These are phyloP conservation scores for Anarrhichthys ocellatus DNA, from an alignment of 2,113 vertebrate species.

Conservation along the genomic window DNA sequence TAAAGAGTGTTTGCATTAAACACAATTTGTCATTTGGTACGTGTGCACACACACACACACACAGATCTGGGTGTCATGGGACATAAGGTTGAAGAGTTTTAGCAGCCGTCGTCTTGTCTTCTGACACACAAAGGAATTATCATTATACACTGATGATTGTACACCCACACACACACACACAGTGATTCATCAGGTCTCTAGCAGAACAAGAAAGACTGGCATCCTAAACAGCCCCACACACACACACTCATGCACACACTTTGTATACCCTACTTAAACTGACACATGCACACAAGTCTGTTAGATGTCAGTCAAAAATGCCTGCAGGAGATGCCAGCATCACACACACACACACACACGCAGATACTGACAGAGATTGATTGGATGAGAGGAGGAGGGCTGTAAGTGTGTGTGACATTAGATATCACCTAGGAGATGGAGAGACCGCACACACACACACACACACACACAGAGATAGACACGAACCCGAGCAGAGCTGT, in stretches of 20 bases:
- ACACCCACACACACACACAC: background rate
- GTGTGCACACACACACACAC: background rate
- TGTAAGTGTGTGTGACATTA: slow-evolving; percentile 61
- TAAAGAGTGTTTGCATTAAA: slow-evolving; percentile 50
- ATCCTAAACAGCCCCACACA: slow-evolving; percentile 39
- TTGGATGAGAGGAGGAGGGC: slow-evolving; percentile 50
- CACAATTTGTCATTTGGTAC: slow-evolving; percentile 38
- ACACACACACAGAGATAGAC: slow-evolving; percentile 37
- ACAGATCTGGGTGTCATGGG: slow-evolving; percentile 29
- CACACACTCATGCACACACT: slow-evolving; percentile 18
- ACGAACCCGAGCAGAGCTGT: slow-evolving; percentile 53
- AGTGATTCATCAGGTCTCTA: slow-evolving; percentile 56
- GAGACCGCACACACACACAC: slow-evolving; percentile 5
- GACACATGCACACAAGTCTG: slow-evolving; percentile 38
- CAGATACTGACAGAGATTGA: slow-evolving; percentile 51
- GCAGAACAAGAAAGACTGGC: slow-evolving; percentile 27
- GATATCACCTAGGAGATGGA: slow-evolving; percentile 62
- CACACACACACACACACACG: background rate
- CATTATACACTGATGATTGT: slow-evolving; percentile 17
- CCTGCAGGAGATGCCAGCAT: slow-evolving; percentile 32
- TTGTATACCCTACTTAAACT: slow-evolving; percentile 35
- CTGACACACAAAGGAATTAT: slow-evolving; percentile 11
- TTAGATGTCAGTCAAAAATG: slow-evolving; percentile 54
- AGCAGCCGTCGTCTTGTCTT: slow-evolving; percentile 27
- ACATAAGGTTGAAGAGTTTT: slow-evolving; percentile 45